Conservation (phyloP, 2,888 invertebrate species). For the Pollenia amentaria region DNA sequence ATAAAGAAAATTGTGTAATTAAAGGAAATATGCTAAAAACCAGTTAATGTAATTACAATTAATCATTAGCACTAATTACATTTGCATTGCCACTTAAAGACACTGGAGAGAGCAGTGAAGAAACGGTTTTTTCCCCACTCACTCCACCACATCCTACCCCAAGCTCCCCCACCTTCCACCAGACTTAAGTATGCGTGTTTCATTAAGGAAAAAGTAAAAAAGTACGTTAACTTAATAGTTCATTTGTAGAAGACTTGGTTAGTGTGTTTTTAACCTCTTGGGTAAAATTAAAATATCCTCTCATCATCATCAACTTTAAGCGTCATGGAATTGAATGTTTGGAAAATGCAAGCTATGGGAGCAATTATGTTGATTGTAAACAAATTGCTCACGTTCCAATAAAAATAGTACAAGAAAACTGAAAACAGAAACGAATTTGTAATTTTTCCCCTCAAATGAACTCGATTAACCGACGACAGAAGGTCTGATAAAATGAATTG, state of each 20-base stretch:
- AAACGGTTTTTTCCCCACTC: neutral
- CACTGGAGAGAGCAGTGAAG: neutral
- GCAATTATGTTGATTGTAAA: conserved; percentile 84
- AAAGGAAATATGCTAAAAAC: conserved; percentile 52
- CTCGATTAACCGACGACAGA: conserved; percentile 64
- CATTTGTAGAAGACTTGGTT: conserved; percentile 41
- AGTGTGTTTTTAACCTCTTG: conserved; percentile 68
- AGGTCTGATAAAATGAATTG: conserved; percentile 49
- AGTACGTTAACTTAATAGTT: conserved; percentile 37
- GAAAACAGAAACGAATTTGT: conserved; percentile 44
- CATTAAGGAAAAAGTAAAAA: conserved; percentile 2
- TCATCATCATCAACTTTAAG: conserved; percentile 56
- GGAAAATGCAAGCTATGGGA: conserved; percentile 66
- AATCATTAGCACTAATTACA: conserved; percentile 67
- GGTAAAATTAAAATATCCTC: conserved; percentile 75
- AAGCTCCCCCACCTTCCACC: conserved; percentile 3
- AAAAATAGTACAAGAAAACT: conserved; percentile 48
- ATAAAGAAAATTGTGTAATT: conserved; percentile 4
- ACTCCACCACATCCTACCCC: neutral
- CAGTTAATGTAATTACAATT: conserved; percentile 81
- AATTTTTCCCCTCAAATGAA: conserved; percentile 34
- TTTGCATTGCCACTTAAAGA: conserved; percentile 53
- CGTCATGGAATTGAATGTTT: conserved; percentile 46
- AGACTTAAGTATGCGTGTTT: conserved; percentile 48
- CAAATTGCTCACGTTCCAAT: conserved; percentile 83